Base-by-base conservation (phyloP, 2,113 vertebrate species). In the Proterorhinus semilunaris region DNA sequence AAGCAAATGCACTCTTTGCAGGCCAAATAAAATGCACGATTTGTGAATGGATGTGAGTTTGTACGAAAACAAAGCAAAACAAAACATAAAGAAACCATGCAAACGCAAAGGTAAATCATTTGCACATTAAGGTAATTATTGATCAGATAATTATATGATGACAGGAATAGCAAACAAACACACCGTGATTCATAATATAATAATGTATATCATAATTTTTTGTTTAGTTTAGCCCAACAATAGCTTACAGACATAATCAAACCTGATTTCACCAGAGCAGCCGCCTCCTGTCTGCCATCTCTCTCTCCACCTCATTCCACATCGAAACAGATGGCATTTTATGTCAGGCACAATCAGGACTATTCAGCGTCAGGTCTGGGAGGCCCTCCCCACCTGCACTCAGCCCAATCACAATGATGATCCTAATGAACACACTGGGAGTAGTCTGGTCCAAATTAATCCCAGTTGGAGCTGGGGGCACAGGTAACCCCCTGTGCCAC, bases 391-490 rank as follows among this genome's bases (percentile, higher is more conserved):
- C 94, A 96, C 94, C 95, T 96, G 95, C 91, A 92, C 86, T 80
- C 93, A 92, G 93, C 88, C 92, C 94, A 95, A 95, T 94, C 94
- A 94, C 92, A 75, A 90, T n/a, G n/a, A n/a, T n/a, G n/a, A n/a
- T n/a, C 89, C 93, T 95, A 96, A 95, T 95, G 94, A 96, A 95
- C 94, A 95, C 91, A 90, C 93, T 94, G 93, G 91, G 93, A 93
- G 90, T 92, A 93, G 94, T 94, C 94, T 95, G 95, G 93, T 94
- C 93, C 92, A 94, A 96, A 96, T 97, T 95, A 96, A 89, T 93
- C 94, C 94, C 95, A 96, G 94, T 96, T 93, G 95, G 94, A 94
- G 91, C 73, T 66, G 81, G 81, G 91, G 92, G 91, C 92, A 94
- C 95, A 95, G 94, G 95, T 96, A 94, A 91, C 88, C 68, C 13